These are phyloP conservation scores for Apis laboriosa DNA, from an alignment of 1,140 invertebrate species.

Conservation along the genomic window DNA sequence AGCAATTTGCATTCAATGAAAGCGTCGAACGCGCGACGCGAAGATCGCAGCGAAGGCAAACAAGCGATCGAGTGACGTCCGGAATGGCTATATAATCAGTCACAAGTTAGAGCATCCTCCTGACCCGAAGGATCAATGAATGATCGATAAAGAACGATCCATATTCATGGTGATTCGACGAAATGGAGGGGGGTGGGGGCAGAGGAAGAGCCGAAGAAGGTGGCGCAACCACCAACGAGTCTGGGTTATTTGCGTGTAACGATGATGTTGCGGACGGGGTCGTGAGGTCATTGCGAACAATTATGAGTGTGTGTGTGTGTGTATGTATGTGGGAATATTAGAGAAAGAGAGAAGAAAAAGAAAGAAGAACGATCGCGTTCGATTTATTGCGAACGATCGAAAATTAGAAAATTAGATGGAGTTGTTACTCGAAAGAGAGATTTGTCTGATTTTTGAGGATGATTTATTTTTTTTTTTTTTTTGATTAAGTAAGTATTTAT, in stretches of 20 bases:
- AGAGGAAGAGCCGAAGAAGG: constrained; percentile 40
- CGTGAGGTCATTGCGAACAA: constrained; percentile 79
- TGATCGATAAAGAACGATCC: constrained; percentile 63
- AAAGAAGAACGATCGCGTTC: constrained; percentile 4
- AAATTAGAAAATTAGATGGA: too few relatives aligned
- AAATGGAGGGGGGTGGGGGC: not conserved
- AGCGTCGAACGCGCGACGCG: not conserved
- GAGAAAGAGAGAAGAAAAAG: constrained; percentile 52
- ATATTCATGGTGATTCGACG: constrained; percentile 74
- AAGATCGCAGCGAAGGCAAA: not conserved
- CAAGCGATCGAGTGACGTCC: not conserved
- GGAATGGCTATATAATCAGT: constrained; percentile 15
- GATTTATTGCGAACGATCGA: too few relatives aligned
- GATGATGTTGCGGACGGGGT: constrained; percentile 75
- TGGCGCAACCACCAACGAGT: constrained; percentile 26
- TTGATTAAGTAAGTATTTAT: too few relatives aligned
- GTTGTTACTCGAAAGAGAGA: too few relatives aligned
- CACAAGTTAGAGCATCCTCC: constrained; percentile 55
- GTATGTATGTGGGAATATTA: constrained; percentile 75
- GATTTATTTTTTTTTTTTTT: too few relatives aligned
- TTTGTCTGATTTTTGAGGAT: too few relatives aligned
- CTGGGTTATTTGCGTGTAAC: constrained; percentile 74
- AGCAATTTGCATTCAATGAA: constrained; percentile 21
- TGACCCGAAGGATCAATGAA: constrained; percentile 63
- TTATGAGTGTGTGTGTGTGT: constrained; percentile 65